Percentiles rank a stretch among this genome's conserved stretches.
phyloP scores from a whole-genome alignment of 2,113 vertebrate genomes.

The Athene noctua region DNA sequence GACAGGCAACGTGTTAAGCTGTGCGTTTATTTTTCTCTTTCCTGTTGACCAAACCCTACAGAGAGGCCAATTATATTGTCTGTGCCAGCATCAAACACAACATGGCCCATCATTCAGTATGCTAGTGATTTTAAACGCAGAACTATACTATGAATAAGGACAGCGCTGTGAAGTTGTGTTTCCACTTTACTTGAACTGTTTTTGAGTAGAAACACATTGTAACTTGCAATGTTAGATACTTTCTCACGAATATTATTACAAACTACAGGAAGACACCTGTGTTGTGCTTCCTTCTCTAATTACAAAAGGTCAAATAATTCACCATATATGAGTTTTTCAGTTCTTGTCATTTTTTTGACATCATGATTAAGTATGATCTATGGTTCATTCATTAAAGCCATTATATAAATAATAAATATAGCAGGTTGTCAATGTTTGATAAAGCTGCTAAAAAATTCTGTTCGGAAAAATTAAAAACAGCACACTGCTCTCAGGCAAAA shows the following conservation, averaged over 20 bases:
- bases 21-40: not conserved
- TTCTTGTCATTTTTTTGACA: slow-evolving; percentile 44
- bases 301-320: slow-evolving; percentile 61
- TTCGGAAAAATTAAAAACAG: not conserved
- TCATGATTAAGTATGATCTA: slow-evolving; percentile 58
- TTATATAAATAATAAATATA: slow-evolving; percentile 66
- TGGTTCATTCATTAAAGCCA: slow-evolving; percentile 49
- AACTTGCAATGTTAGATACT: not conserved
- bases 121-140: slow-evolving; percentile 43
- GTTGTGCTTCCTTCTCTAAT: slow-evolving; percentile 41
- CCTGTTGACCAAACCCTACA: not conserved
- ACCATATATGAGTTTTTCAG: slow-evolving; percentile 11
- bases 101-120: not conserved
- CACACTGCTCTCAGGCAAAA: not conserved
- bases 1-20: not conserved
- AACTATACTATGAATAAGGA: slow-evolving; percentile 7
- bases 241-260: slow-evolving; percentile 55
- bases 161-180: not conserved
- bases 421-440: slow-evolving; percentile 42
- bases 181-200: slow-evolving; percentile 49
- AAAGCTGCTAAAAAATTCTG: slow-evolving; percentile 30
- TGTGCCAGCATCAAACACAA: slow-evolving; percentile 35
- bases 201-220: slow-evolving; percentile 69
- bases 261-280: slow-evolving; percentile 71
- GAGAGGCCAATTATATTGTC: slow-evolving; percentile 48